Conservation (phyloP, 2,113 vertebrate species). For the Cinclus cinclus region DNA sequence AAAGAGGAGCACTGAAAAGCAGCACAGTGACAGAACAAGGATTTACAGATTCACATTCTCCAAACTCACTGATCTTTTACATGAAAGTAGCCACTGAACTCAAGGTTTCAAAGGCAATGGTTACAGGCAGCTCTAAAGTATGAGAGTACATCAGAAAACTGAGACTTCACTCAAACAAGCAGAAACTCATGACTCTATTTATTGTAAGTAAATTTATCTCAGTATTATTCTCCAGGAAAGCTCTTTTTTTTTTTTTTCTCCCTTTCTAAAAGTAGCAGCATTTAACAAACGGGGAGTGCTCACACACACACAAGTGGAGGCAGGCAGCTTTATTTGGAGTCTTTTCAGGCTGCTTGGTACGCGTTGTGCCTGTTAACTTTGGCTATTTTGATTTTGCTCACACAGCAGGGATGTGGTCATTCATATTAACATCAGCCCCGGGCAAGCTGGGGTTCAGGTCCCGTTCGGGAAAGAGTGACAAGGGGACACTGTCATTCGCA, state of each 20-base stretch:
- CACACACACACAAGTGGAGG: neutral
- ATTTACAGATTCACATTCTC: neutral
- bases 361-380: neutral
- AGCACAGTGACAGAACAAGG: neutral
- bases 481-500: neutral
- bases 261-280: neutral
- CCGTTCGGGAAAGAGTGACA: neutral
- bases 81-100: neutral
- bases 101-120: neutral
- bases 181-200: neutral
- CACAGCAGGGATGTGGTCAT: neutral
- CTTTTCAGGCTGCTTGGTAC: neutral
- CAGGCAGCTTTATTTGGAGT: neutral
- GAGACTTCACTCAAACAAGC: neutral
- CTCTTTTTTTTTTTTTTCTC: neutral
- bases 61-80: neutral
- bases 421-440: constrained; percentile 22
- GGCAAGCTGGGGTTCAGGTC: neutral
- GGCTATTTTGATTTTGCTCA: constrained; percentile 10
- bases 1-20: neutral
- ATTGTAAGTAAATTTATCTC: neutral
- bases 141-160: neutral
- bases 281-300: neutral
- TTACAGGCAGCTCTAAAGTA: neutral
- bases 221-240: neutral